Conservation (phyloP, 2,888 invertebrate species). For the Drosophila infuscata region DNA sequence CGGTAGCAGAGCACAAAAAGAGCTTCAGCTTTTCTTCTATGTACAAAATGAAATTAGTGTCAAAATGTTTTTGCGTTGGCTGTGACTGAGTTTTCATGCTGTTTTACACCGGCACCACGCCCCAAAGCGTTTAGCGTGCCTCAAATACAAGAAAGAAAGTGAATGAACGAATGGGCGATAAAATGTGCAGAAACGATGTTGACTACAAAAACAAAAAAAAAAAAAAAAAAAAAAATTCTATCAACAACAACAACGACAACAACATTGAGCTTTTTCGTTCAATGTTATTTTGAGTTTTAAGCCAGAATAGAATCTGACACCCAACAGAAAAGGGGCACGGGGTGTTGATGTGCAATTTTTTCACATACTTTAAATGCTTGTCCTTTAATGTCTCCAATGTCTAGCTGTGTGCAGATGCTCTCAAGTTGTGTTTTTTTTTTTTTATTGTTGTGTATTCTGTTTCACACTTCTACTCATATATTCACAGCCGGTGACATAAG, state of each 20-base stretch:
- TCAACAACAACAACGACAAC: conserved; percentile 37
- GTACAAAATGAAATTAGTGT: conserved; percentile 79
- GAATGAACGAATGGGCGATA: conserved; percentile 69
- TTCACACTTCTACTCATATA: conserved; percentile 9
- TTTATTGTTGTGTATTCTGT: conserved; percentile 14
- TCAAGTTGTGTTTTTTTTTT: conserved; percentile 14
- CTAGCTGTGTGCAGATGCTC: conserved; percentile 19
- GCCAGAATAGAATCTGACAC: conserved; percentile 70
- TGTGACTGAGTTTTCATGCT: conserved; percentile 78
- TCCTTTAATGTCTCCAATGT: conserved; percentile 29
- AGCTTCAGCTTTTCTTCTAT: conserved; percentile 69
- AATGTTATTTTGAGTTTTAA: conserved; percentile 72
- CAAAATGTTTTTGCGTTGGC: conserved; percentile 78
- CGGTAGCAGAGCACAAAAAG: conserved; percentile 51
- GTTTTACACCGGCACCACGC: conserved; percentile 77
- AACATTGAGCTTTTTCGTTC: conserved; percentile 65
- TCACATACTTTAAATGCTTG: conserved; percentile 62
- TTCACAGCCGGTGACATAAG: neutral
- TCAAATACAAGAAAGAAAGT: conserved; percentile 52
- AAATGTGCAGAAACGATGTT: conserved; percentile 66
- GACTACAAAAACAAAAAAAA: conserved; percentile 32
- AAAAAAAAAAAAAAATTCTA: conserved; percentile 13
- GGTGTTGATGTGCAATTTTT: conserved; percentile 61
- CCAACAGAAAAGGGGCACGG: conserved; percentile 4
- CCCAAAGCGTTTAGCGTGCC: conserved; percentile 75